phyloP scores from a whole-genome alignment of 2,888 invertebrate genomes.

The Diogma glabrata region DNA sequence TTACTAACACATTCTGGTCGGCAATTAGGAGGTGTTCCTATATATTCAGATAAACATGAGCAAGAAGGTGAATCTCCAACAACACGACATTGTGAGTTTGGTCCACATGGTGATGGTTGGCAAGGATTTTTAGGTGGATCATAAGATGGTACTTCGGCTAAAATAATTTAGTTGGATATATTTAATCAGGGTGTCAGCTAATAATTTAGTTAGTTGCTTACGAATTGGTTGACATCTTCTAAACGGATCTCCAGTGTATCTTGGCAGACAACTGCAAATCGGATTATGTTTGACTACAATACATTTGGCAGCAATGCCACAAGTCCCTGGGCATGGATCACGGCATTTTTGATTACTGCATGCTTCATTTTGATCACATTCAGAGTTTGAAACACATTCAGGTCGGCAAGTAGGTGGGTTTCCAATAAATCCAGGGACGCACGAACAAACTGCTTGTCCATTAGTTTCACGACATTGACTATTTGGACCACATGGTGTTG shows the following conservation, averaged over 20 bases:
- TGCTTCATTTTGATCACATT: slow-evolving; percentile 51
- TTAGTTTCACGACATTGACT: slow-evolving; percentile 62
- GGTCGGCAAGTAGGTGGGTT: slow-evolving; percentile 62
- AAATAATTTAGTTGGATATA: slow-evolving; percentile 21
- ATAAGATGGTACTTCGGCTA: slow-evolving; percentile 27
- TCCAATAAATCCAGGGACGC: slow-evolving; percentile 51
- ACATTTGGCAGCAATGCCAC: slow-evolving; percentile 49
- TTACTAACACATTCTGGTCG: slow-evolving; percentile 62
- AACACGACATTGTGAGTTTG: slow-evolving; percentile 53
- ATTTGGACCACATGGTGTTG: slow-evolving; percentile 63
- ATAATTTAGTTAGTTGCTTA: slow-evolving; percentile 29
- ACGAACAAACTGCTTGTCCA: slow-evolving; percentile 60
- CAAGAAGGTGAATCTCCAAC: slow-evolving; percentile 57
- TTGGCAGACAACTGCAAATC: slow-evolving; percentile 58
- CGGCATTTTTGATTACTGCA: slow-evolving; percentile 60
- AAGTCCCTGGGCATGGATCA: slow-evolving; percentile 55
- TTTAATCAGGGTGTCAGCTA: neutral
- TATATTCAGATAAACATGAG: slow-evolving; percentile 55
- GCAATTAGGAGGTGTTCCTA: slow-evolving; percentile 61
- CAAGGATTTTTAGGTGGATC: slow-evolving; percentile 43
- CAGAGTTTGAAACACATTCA: slow-evolving; percentile 58
- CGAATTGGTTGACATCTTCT: slow-evolving; percentile 53
- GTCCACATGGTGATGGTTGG: slow-evolving; percentile 60
- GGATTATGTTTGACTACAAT: slow-evolving; percentile 56
- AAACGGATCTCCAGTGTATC: slow-evolving; percentile 65